Percentiles rank a stretch among this genome's conserved stretches.
Conservation (phyloP, 2,113 vertebrate genomes). For the Platysternon megacephalum region DNA sequence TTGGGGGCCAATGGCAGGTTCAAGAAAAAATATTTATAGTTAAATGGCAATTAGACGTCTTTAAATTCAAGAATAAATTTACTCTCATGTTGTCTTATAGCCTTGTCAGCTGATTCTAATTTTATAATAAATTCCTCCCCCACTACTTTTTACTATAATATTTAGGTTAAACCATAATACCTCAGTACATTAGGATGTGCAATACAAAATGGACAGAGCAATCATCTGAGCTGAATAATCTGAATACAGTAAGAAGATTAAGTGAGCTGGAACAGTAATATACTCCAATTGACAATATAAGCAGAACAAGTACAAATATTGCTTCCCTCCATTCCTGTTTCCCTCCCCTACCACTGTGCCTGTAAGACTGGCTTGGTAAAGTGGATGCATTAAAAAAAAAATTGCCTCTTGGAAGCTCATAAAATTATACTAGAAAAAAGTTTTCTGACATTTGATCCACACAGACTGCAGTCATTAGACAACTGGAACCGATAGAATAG, state of each 20-base stretch:
- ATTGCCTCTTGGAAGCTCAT: slow-evolving; percentile 81
- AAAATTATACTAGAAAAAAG: slow-evolving; percentile 78
- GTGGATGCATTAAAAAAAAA: slow-evolving; percentile 69
- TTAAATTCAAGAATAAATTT: slow-evolving; percentile 40
- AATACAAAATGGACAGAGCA: slow-evolving; percentile 50
- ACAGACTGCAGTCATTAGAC: slow-evolving; percentile 73
- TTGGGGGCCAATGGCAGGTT: slow-evolving; percentile 1
- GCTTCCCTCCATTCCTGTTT: slow-evolving; percentile 46
- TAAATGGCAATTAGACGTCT: slow-evolving; percentile 31
- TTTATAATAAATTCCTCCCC: slow-evolving; percentile 47
- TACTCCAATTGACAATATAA: slow-evolving; percentile 52
- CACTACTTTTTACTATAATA: slow-evolving; percentile 69
- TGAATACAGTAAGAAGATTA: slow-evolving; percentile 57
- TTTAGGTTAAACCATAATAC: slow-evolving; percentile 64
- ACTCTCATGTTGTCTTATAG: neutral
- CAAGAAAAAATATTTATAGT: slow-evolving; percentile 53
- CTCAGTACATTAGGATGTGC: slow-evolving; percentile 66
- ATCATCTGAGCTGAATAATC: slow-evolving; percentile 48
- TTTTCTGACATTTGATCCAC: slow-evolving; percentile 72
- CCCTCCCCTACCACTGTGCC: slow-evolving; percentile 44
- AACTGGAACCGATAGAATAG: slow-evolving; percentile 48
- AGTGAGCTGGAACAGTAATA: slow-evolving; percentile 44
- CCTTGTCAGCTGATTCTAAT: slow-evolving; percentile 57
- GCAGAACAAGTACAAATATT: slow-evolving; percentile 61
- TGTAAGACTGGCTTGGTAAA: slow-evolving; percentile 65